Evolutionary conservation across 2,888 invertebrate genomes (phyloP).

Genomic region (Hydroisotoma schaefferi): DNA sequence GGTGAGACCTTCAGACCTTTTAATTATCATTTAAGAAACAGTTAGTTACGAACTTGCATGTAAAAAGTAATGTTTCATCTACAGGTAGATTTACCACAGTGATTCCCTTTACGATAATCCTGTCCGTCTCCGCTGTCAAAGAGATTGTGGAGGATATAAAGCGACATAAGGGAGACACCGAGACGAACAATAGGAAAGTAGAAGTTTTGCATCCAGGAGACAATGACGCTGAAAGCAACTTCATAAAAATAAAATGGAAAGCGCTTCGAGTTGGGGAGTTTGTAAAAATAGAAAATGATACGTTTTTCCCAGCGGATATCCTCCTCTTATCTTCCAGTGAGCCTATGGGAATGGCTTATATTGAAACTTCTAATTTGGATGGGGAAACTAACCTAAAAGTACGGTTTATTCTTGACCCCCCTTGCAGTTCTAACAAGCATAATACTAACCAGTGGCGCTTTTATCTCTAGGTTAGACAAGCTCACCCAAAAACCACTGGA

Average conservation of each 20-base stretch:
- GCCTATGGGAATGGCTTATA: conserved; percentile 2
- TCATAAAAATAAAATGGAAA: conserved; percentile 7
- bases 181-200: neutral
- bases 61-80: neutral
- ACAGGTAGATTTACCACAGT: neutral
- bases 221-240: no score
- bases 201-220: no score
- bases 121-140: conserved; percentile 3
- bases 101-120: neutral
- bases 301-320: conserved; percentile 7
- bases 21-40: neutral
- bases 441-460: no score
- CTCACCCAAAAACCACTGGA: no score
- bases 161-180: neutral
- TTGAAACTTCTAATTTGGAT: conserved; percentile 98
- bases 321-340: conserved; percentile 2
- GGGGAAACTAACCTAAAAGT: conserved; percentile 99
- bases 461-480: no score
- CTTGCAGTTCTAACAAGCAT: no score
- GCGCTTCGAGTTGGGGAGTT: conserved; percentile 5
- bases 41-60: neutral
- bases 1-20: neutral
- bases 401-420: no score
- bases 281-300: neutral
- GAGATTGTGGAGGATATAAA: conserved; percentile 2